These are phyloP conservation scores for Nasonia vitripennis DNA, from an alignment of 1,140 invertebrate genomes.

Conservation along the genomic window DNA sequence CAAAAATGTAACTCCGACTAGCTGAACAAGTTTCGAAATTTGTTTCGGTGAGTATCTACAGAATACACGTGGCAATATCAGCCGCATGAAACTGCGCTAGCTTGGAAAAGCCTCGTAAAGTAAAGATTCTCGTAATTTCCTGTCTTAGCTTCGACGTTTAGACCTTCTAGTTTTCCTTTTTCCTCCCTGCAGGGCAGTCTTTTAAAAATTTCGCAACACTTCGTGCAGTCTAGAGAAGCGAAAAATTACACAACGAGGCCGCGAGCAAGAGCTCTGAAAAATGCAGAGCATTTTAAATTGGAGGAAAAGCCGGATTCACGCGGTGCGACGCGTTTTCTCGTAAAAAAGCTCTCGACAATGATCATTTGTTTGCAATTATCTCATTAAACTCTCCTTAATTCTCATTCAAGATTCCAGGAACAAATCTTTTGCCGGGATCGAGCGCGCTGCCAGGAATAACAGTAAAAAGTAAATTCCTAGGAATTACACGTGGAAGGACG, in stretches of 20 bases:
- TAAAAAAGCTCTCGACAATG: too few relatives aligned
- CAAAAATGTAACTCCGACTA: not conserved
- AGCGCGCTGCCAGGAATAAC: not conserved
- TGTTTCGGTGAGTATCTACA: not conserved
- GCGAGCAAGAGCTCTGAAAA: not conserved
- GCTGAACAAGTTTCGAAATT: not conserved
- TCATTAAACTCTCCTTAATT: not conserved
- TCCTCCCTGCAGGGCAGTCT: too few relatives aligned
- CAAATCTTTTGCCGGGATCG: not conserved
- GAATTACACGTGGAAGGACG: not conserved
- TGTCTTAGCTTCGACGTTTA: not conserved
- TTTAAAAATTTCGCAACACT: not conserved
- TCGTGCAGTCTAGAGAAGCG: not conserved
- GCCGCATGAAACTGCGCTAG: too few relatives aligned
- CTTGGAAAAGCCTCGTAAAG: not conserved
- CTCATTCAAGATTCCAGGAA: not conserved
- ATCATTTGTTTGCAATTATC: too few relatives aligned
- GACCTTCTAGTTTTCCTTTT: not conserved
- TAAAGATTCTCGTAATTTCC: not conserved
- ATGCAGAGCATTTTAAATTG: not conserved
- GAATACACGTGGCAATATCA: not conserved
- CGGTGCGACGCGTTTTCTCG: not conserved
- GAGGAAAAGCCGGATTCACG: not conserved
- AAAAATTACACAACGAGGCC: not conserved
- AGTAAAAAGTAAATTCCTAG: not conserved